Evolutionary conservation across 2,888 invertebrate species (phyloP), one percentile per base, ranked within the genome.

Genomic region (Brenthis ino): DNA sequence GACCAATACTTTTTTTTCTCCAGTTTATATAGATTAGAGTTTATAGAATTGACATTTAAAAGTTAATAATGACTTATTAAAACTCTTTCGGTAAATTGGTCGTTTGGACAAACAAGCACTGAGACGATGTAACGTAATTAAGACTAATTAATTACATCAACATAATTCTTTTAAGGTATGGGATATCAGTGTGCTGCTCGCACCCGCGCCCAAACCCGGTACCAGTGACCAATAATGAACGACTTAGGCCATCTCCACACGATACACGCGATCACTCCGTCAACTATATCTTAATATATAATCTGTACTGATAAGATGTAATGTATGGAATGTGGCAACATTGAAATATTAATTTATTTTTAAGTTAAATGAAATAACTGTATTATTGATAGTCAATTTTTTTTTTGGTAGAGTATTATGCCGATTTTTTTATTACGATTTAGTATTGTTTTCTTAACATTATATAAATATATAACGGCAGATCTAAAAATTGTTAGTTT

Each of bases 171-270:
- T 57, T 11, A 6, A 77, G 93, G 87, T 98, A 77, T 98, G 98
- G 98, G 97, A 97, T 86, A 94, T 97, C 72, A 94, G 96, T 67
- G 95, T 96, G 61, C 91, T 96, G 64, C 80, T 93, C 0, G 87
- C 91, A 28, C 92, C 93, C 4, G 82, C 88, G 65, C 88, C 91
- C 1, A 77, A 80, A 33, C 83, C 91, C 11, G 84, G 85, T 68
- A 82, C 88, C 72, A 81, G 85, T 78, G 84, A 82, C 50, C 84
- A 85, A 67, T 84, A 83, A 64, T 57, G 65, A 43, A 57, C 57
- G 28, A 69, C 60, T 68, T 67, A 33, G 16, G 1, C 51, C 37
- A 50, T 48, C 50, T 16, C 28, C 12, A 50, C 63, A 67, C 48
- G 51, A 64, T 71, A 72, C 61, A 63, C 50, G 28, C 33, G 57